Base-by-base conservation (phyloP, 2,797 vertebrate species). In the Corythornis leucogaster region DNA sequence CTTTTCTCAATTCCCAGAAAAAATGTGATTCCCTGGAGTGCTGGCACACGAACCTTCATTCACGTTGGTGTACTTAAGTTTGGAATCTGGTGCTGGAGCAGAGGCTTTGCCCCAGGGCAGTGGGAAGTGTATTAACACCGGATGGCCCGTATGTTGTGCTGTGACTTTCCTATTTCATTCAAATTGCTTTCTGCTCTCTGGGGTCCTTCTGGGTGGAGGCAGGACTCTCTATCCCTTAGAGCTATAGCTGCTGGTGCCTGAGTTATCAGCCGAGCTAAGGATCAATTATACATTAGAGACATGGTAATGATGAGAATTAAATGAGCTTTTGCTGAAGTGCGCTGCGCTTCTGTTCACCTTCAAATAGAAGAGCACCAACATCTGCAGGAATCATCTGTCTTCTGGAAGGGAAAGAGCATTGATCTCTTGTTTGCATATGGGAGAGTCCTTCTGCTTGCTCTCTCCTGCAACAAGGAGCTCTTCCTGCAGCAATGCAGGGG, bases 211-310 rank as follows among this genome's bases (percentile, higher is more conserved):
- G 57, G 69, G 8, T 43, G 19, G 51, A 51, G 59, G 40, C 59
- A 87, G 64, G 30, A 16, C 38, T 70, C 46, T 28, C 31, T 31
- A 31, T 35, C 73, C 69, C 89, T 70, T 3, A 15, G 80, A 75
- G 82, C 79, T 95, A 51, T 18, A 75, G 82, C 84, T 92, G 69
- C 74, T 43, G 54, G 30, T 87, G 77, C 62, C 9, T 2, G 76
- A 63, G 85, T 68, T 90, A 67, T 48, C 89, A 35, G 53, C 50
- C 3, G 55, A 95, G 94, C 94, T 22, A 40, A 90, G 91, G 95
- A 96, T 97, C 97, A 95, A 87, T 97, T 97, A 94, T 89, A 50
- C 97, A 88, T 96, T 95, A 92, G 92, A 95, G 95, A 94, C 92
- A 93, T 74, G 91, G 91, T 95, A 94, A 96, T 88, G 94, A 97